Evolutionary conservation across 2,888 invertebrate species (phyloP).

Genomic region (Dorcus hopei): DNA sequence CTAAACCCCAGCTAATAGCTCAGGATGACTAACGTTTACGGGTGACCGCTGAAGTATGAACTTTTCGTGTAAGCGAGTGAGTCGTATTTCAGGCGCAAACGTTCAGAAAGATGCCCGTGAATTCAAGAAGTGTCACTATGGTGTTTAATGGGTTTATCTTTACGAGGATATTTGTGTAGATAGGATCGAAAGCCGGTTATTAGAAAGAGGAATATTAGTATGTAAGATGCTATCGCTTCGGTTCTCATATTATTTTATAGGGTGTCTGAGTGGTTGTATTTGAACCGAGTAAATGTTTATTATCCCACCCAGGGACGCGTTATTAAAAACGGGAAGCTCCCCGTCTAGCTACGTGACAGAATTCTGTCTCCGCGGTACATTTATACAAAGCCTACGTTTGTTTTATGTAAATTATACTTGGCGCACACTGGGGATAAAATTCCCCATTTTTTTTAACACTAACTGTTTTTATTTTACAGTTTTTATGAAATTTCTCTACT

Average conservation of each 20-base stretch:
- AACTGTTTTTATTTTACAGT: no score
- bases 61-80: no score
- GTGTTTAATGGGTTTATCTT: no score
- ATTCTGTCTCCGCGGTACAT: slow-evolving; percentile 31
- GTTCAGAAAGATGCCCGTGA: no score
- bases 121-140: no score
- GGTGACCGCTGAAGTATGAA: no score
- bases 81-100: no score
- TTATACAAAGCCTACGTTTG: slow-evolving; percentile 29
- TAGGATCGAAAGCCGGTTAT: slow-evolving; percentile 9
- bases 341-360: slow-evolving; percentile 40
- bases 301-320: slow-evolving; percentile 38
- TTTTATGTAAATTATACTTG: slow-evolving; percentile 29
- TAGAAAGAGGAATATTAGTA: slow-evolving; percentile 29
- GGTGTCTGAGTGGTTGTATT: slow-evolving; percentile 37
- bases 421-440: neutral
- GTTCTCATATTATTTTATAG: slow-evolving; percentile 40
- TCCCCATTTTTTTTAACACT: no score
- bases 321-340: slow-evolving; percentile 42
- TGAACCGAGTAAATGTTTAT: slow-evolving; percentile 44
- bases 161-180: no score
- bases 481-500: no score
- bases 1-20: no score
- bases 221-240: slow-evolving; percentile 36
- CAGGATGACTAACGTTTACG: no score